Percentiles rank a stretch among this genome's conserved stretches.
phyloP scores from a whole-genome alignment of 2,113 vertebrate species.

The Megatriorchis doriae region DNA sequence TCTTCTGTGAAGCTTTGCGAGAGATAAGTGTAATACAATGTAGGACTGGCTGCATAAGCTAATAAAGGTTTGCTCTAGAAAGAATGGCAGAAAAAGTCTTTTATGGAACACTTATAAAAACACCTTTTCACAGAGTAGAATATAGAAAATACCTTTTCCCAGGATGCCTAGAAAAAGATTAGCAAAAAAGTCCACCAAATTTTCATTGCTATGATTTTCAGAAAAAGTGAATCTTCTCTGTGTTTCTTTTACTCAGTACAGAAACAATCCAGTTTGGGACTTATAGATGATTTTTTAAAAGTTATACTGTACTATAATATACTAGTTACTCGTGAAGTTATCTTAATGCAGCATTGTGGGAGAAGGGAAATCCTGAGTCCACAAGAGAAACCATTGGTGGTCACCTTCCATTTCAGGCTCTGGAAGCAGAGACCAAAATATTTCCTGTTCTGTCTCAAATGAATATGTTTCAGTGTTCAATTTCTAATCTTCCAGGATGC shows the following conservation, averaged over 20 bases:
- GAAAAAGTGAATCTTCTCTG: background rate
- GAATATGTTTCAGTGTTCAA: conserved; percentile 42
- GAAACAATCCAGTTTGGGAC: background rate
- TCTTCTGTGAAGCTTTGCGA: background rate
- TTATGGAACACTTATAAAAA: background rate
- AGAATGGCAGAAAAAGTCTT: background rate
- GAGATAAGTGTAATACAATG: background rate
- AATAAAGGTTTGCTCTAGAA: background rate
- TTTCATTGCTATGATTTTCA: background rate
- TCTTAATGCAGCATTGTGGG: background rate
- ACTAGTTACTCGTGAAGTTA: background rate
- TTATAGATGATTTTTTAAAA: background rate
- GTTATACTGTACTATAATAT: background rate
- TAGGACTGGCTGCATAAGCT: background rate
- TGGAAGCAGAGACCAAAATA: conserved; percentile 31
- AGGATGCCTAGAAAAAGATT: background rate
- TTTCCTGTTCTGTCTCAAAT: conserved; percentile 37
- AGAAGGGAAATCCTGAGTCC: background rate
- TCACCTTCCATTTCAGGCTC: conserved; percentile 19
- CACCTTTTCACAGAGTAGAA: background rate
- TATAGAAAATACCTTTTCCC: background rate
- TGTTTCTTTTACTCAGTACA: background rate
- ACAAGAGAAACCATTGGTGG: background rate
- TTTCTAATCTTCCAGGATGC: conserved; percentile 47
- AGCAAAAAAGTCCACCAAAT: background rate